Base-by-base conservation (phyloP, 2,113 vertebrate species). In the Merops nubicus region DNA sequence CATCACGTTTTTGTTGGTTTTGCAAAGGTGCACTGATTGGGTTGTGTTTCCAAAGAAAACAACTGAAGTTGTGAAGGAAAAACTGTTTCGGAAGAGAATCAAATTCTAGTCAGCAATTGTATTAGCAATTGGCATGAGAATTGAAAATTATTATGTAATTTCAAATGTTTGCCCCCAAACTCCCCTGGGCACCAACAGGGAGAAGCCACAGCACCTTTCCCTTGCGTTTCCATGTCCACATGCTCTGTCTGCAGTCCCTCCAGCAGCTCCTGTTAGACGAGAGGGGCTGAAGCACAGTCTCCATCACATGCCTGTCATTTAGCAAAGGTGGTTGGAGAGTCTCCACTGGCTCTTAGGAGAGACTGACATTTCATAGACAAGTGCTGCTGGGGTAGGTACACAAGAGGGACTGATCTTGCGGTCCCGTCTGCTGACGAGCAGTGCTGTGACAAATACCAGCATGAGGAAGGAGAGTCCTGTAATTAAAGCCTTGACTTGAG, bases 321-420 rank as follows among this genome's bases (percentile, higher is more conserved):
- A 36, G 45, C 2, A 5, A 21, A 42, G 45, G 45, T 0, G 1
- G 7, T 5, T 57, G 26, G 9, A 45, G 12, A 9, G 15, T 21
- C 17, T 34, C 33, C 53, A 22, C 14, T 72, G 5, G 8, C 36
- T 82, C 53, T 69, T 17, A 33, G 78, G 50, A 45, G 22, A 4
- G 4, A 28, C 1, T n/a, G 60, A 6, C 60, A 28, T 26, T 43
- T 54, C 40, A 45, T 0, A 36, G 34, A 17, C 53, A 34, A 68
- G 15, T 7, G 2, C 33, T 15, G 25, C 51, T 45, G n/a, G n/a
- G n/a, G n/a, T n/a, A n/a, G n/a, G n/a, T n/a, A n/a, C n/a, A n/a
- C n/a, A 88, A 42, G 62, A 57, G n/a, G 76, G 72, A 86, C 93
- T 96, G 95, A 59, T 78, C 83, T 75, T 89, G 42, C 54, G 31